phyloP scores from a whole-genome alignment of 2,797 vertebrate genomes.

The Aldrovandia affinis region DNA sequence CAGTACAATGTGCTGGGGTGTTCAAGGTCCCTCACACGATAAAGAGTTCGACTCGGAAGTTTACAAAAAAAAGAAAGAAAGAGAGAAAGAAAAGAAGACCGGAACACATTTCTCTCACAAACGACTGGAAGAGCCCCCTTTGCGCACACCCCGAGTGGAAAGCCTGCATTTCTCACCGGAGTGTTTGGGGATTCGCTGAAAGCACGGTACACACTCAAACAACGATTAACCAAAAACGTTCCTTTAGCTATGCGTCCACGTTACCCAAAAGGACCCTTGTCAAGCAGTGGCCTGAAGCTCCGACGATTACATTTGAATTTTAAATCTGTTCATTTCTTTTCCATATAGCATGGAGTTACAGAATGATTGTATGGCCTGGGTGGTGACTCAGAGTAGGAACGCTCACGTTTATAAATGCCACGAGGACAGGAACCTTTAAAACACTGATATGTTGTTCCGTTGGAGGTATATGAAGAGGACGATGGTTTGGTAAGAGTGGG shows the following conservation, averaged over 20 bases:
- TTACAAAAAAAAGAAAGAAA: conserved; percentile 13
- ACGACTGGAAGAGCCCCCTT: conserved; percentile 36
- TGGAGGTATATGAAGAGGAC: conserved; percentile 37
- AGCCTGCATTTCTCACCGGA: not conserved
- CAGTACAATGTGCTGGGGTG: conserved; percentile 39
- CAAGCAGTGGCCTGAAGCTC: not conserved
- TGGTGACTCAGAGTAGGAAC: conserved; percentile 1
- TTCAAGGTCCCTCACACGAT: conserved; percentile 29
- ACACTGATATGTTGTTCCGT: conserved; percentile 38
- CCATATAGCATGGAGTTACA: conserved; percentile 9
- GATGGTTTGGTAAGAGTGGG: conserved; percentile 26
- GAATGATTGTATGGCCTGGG: not conserved
- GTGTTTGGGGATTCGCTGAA: conserved; percentile 17
- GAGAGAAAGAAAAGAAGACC: conserved; percentile 23
- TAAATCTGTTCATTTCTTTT: not conserved
- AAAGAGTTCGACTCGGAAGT: conserved; percentile 19
- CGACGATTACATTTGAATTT: not conserved
- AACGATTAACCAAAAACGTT: conserved; percentile 20
- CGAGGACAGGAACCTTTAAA: conserved; percentile 28
- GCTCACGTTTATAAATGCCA: conserved; percentile 25
- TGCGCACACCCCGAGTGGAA: conserved; percentile 21
- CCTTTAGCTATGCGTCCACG: not conserved
- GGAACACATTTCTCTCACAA: conserved; percentile 36
- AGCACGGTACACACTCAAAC: conserved; percentile 11
- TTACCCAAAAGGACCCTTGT: not conserved